Evolutionary conservation across 2,113 vertebrate species (phyloP).

Genomic region (Hiodon tergisus): DNA sequence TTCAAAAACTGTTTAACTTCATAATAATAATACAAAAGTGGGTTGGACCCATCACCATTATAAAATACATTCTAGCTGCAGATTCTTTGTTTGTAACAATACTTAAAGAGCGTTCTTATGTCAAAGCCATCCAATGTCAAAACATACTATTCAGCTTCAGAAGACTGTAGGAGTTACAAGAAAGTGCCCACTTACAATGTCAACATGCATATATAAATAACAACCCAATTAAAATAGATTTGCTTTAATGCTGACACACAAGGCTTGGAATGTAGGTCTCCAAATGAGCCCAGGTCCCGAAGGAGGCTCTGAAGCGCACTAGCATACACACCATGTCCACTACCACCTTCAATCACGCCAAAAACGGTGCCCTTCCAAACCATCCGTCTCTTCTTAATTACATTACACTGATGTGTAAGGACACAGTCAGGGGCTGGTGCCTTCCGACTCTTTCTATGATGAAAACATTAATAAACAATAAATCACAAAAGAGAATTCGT

Average conservation of each 20-base stretch:
- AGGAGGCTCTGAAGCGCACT: conserved; percentile 50
- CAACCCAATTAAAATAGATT: background rate
- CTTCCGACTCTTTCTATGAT: background rate
- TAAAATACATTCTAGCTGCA: too few species aligned
- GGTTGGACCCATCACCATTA: too few species aligned
- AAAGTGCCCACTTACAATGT: background rate
- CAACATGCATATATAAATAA: background rate
- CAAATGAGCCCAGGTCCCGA: conserved; percentile 55
- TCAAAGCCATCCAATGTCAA: too few species aligned
- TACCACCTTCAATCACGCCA: conserved; percentile 23
- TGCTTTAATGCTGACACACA: conserved; percentile 31
- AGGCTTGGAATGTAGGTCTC: conserved; percentile 54
- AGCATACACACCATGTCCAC: conserved; percentile 36
- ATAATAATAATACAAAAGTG: too few species aligned
- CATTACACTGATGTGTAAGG: too few species aligned
- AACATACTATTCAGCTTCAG: too few species aligned
- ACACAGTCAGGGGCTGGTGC: too few species aligned
- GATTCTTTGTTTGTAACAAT: too few species aligned
- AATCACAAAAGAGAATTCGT: conserved; percentile 15
- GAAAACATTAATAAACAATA: conserved; percentile 8
- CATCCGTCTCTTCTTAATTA: too few species aligned
- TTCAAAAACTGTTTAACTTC: too few species aligned
- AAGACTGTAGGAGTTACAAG: background rate
- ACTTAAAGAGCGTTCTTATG: too few species aligned
- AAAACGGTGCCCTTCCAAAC: too few species aligned